Evolutionary conservation across 2,113 vertebrate genomes (phyloP).

Genomic region (Myodes glareolus): DNA sequence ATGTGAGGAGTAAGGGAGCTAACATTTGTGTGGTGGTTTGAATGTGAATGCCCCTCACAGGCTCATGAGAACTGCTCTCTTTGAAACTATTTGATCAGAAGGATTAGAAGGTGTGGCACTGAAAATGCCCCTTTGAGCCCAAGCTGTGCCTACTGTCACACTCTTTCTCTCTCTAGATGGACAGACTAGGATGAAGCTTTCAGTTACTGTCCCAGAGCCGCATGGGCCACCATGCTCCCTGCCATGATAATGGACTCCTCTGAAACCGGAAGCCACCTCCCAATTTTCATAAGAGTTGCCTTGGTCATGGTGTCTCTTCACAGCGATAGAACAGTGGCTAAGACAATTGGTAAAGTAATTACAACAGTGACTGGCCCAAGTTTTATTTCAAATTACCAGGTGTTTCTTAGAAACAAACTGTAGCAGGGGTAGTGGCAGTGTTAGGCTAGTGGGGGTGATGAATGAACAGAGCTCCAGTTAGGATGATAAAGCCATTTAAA

Average conservation of each 20-base stretch:
- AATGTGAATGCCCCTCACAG: not conserved
- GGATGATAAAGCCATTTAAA: not conserved
- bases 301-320: not conserved
- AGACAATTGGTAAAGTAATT: slow-evolving; percentile 1
- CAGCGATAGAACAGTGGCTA: not conserved
- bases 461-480: not conserved
- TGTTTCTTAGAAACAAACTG: slow-evolving; percentile 58
- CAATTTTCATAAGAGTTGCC: not conserved
- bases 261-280: not conserved
- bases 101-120: not conserved
- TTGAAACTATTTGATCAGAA: not conserved
- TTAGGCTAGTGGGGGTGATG: not conserved
- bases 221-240: not conserved
- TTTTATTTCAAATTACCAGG: slow-evolving; percentile 34
- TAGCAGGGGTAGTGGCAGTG: not conserved
- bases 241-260: not conserved
- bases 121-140: not conserved
- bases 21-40: not conserved
- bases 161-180: not conserved
- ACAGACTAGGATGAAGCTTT: not conserved
- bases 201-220: not conserved
- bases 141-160: not conserved
- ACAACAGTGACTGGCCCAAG: not conserved
- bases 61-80: not conserved
- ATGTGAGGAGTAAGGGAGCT: slow-evolving; percentile 20